A percentile compares a stretch with the other conserved stretches of the same genome.
phyloP scores from a whole-genome alignment of 2,113 vertebrate genomes.

The Okapia johnstoni region DNA sequence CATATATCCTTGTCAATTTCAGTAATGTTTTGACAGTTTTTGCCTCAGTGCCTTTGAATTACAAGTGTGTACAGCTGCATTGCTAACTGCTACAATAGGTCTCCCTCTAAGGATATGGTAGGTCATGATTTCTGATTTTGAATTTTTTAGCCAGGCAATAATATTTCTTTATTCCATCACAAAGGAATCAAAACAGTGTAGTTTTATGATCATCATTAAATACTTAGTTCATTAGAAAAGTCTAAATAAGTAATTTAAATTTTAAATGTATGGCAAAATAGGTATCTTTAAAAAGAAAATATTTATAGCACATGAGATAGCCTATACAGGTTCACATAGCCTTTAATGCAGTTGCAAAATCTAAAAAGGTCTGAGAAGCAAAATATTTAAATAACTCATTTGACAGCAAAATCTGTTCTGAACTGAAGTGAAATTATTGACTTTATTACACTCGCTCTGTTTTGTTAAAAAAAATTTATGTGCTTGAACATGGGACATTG shows the following conservation, averaged over 20 bases:
- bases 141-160: constrained; percentile 74
- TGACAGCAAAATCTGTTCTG: not conserved
- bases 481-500: not conserved
- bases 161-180: constrained; percentile 40
- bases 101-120: constrained; percentile 64
- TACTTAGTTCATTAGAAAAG: not conserved
- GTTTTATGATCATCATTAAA: constrained; percentile 45
- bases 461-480: not conserved
- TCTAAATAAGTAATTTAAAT: constrained; percentile 48
- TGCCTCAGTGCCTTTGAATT: constrained; percentile 80
- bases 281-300: constrained; percentile 52
- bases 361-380: not conserved
- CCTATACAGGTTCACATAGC: not conserved
- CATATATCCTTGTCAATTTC: constrained; percentile 74
- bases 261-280: constrained; percentile 45
- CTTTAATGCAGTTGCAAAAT: not conserved
- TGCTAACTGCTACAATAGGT: constrained; percentile 56
- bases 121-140: constrained; percentile 69
- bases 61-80: constrained; percentile 67
- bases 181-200: not conserved
- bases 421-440: not conserved
- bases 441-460: not conserved
- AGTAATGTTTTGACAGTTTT: constrained; percentile 81
- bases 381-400: not conserved
- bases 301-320: not conserved